Evolutionary conservation across 2,797 vertebrate genomes (phyloP), one percentile per base, ranked within the genome.

Genomic region (Enteromius fasciolatus): DNA sequence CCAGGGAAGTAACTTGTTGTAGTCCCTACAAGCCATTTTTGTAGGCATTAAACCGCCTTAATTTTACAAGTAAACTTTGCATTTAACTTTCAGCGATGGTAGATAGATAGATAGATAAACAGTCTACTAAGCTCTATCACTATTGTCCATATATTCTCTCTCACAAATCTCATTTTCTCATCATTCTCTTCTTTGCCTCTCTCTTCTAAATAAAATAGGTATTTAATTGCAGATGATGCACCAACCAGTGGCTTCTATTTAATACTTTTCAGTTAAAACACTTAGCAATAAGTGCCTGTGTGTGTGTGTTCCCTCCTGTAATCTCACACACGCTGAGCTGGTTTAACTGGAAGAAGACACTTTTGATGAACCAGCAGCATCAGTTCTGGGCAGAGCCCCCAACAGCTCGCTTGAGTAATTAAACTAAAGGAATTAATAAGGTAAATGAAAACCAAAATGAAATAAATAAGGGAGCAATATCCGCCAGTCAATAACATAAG

Each of bases 331-430:
- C 1, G 18, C 52, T 61, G 70, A 54, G 80, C 23, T 54, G 33
- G 59, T 82, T 68, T 80, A 74, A 80, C 82, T 64, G 33, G 50
- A 63, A 31, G 33, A 74, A 25, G 81, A 86, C 66, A 84, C 76
- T 84, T 85, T 54, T 88, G 85, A 86, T 82, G 78, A 61, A 52
- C 82, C 88, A 84, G 61, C 85, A 86, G 85, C 81, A 86, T 64
- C 74, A 50, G 50, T 73, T 81, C 80, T 75, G 85, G 70, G 36
- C 44, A 54, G 39, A 84, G 31, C 57, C 50, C 78, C 78, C 79
- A 66, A 44, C 61, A 75, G 81, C 82, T 76, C 64, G 72, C 78
- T 85, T 76, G 78, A 87, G 85, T 88, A 89, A 87, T 90, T 87
- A 88, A 86, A 82, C 76, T 76, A 84, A 83, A 78, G 68, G 73